phyloP scores from a whole-genome alignment of 2,888 invertebrate species.

The Melieria omissa region DNA sequence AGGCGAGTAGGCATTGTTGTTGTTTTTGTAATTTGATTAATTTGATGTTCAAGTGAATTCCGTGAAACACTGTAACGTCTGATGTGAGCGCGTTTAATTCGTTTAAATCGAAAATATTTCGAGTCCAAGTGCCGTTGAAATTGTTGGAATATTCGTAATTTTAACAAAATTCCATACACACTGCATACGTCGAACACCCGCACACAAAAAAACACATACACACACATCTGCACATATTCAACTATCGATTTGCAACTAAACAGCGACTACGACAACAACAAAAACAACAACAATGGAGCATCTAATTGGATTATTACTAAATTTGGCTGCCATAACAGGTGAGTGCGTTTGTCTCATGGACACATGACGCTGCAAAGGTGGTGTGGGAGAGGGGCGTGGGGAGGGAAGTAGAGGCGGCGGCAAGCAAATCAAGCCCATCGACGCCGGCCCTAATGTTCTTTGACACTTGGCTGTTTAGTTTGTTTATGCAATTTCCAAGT shows the following conservation, averaged over 20 bases:
- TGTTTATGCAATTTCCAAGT: slow-evolving; percentile 19
- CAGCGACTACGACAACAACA: slow-evolving; percentile 7
- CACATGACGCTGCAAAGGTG: background rate
- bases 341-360: slow-evolving; percentile 43
- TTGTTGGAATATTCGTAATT: background rate
- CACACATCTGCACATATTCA: background rate
- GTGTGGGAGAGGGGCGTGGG: background rate
- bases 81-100: too few species aligned
- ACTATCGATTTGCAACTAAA: background rate
- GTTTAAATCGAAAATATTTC: too few species aligned
- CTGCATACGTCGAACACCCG: background rate
- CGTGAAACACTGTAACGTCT: too few species aligned
- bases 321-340: slow-evolving; percentile 66
- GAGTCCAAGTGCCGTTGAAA: too few species aligned
- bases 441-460: slow-evolving; percentile 14
- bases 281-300: slow-evolving; percentile 48
- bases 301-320: slow-evolving; percentile 65
- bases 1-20: too few species aligned
- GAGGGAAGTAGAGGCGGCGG: background rate
- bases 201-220: background rate
- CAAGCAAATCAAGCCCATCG: slow-evolving; percentile 9
- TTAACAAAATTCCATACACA: background rate
- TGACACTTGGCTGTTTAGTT: slow-evolving; percentile 23
- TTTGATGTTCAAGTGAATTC: too few species aligned
- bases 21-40: too few species aligned